Evolutionary conservation across 2,113 vertebrate genomes (phyloP).

Genomic region (Acrocephalus kingi): DNA sequence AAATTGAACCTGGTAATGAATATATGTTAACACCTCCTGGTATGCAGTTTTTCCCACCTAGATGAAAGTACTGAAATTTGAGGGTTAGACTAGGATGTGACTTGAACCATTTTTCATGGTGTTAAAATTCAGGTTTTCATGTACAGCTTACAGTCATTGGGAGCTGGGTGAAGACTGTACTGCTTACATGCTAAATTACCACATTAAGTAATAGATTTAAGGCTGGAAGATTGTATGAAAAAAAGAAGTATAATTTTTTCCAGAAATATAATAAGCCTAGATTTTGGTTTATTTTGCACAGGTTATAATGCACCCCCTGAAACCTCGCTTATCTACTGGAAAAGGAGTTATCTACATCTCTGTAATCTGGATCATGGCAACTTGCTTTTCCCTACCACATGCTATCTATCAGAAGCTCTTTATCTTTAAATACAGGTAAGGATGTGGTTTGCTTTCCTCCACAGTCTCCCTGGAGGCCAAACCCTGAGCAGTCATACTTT

Average conservation of each 20-base stretch:
- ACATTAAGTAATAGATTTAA: neutral
- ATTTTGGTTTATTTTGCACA: constrained; percentile 47
- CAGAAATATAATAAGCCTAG: neutral
- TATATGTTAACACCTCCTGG: neutral
- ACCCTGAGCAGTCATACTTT: neutral
- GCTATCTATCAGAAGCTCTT: constrained; percentile 94
- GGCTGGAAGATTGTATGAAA: neutral
- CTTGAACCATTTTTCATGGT: neutral
- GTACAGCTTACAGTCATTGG: neutral
- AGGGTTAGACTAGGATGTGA: neutral
- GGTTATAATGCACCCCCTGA: constrained; percentile 91
- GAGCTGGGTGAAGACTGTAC: neutral
- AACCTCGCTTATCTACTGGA: constrained; percentile 83
- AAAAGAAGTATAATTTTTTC: neutral
- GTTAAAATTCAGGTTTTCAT: neutral
- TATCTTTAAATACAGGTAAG: constrained; percentile 87
- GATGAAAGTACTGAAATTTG: neutral
- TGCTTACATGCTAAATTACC: neutral
- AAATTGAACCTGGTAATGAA: neutral
- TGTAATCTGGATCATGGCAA: constrained; percentile 91
- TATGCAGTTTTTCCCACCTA: neutral
- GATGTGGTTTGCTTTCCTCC: neutral
- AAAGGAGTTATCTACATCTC: constrained; percentile 82
- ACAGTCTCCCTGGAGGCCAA: neutral
- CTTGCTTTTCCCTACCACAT: constrained; percentile 91